A percentile compares a stretch with the other conserved stretches of the same genome.
Evolutionary conservation across 1,140 invertebrate species (phyloP).

Genomic region (Carposina sasakii): DNA sequence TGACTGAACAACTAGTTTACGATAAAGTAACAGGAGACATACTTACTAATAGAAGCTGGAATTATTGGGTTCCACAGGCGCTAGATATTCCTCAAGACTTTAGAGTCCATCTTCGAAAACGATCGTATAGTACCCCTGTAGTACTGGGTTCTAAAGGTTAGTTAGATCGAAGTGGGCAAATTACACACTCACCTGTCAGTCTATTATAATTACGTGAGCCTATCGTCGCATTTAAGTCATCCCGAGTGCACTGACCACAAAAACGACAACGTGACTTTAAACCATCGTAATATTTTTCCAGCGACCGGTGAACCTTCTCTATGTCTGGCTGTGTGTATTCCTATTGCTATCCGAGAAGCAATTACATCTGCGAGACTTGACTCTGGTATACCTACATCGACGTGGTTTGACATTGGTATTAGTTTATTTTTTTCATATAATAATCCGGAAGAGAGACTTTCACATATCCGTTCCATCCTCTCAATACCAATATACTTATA

Average conservation of each 20-base stretch:
- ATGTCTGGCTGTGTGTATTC: constrained; percentile 77
- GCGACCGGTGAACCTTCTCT: constrained; percentile 86
- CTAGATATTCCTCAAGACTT: constrained; percentile 90
- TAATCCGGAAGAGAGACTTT: no score
- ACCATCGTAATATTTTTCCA: no score
- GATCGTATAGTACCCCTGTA: constrained; percentile 78
- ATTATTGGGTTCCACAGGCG: constrained; percentile 84
- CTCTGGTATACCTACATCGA: constrained; percentile 48
- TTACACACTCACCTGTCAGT: neutral
- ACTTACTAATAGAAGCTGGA: constrained; percentile 84
- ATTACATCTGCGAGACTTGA: constrained; percentile 77
- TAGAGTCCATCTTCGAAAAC: constrained; percentile 79
- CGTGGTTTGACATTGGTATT: constrained; percentile 65
- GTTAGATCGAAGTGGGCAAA: no score
- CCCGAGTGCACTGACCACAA: no score
- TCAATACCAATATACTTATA: neutral
- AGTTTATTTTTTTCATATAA: no score
- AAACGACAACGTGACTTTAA: no score
- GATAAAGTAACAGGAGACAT: constrained; percentile 77
- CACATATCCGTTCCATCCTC: neutral
- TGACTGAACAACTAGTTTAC: constrained; percentile 79
- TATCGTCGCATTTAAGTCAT: no score
- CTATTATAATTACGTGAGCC: neutral
- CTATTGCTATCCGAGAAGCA: constrained; percentile 82
- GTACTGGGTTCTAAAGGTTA: constrained; percentile 85